Conservation (phyloP, 2,888 invertebrate genomes). For the Galerucella pusilla region DNA sequence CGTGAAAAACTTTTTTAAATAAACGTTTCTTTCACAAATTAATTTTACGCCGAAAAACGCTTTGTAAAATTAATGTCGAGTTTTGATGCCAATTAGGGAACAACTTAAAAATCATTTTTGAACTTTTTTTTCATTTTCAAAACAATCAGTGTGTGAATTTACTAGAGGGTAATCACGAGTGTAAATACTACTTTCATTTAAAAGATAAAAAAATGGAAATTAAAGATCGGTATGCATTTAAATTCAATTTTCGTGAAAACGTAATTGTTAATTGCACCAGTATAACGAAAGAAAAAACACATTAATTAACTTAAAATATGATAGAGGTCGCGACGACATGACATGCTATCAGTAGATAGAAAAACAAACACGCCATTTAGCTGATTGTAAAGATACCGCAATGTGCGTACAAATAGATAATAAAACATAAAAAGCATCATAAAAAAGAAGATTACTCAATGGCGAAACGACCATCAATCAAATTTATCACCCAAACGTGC, state of each 20-base stretch:
- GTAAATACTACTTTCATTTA: background rate
- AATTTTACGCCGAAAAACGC: too few species aligned
- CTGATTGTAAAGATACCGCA: conserved; percentile 30
- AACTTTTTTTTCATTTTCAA: background rate
- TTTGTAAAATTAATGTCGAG: too few species aligned
- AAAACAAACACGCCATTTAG: conserved; percentile 34
- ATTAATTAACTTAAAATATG: conserved; percentile 32
- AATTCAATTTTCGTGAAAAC: conserved; percentile 10
- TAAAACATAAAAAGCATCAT: conserved; percentile 25
- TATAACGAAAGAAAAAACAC: conserved; percentile 24
- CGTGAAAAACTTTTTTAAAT: too few species aligned
- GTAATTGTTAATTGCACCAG: conserved; percentile 25
- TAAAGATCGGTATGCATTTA: conserved; percentile 6
- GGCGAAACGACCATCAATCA: conserved; percentile 38
- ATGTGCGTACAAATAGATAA: conserved; percentile 33
- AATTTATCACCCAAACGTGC: conserved; percentile 30
- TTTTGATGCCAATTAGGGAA: background rate
- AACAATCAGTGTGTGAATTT: too few species aligned
- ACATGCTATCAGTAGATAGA: conserved; percentile 27
- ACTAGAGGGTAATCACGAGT: too few species aligned
- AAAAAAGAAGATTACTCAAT: conserved; percentile 36
- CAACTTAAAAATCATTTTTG: background rate
- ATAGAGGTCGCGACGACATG: conserved; percentile 15
- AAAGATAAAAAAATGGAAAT: background rate
- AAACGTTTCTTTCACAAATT: too few species aligned